phyloP scores from a whole-genome alignment of 2,113 vertebrate genomes.

The Mormyrus lacerda region DNA sequence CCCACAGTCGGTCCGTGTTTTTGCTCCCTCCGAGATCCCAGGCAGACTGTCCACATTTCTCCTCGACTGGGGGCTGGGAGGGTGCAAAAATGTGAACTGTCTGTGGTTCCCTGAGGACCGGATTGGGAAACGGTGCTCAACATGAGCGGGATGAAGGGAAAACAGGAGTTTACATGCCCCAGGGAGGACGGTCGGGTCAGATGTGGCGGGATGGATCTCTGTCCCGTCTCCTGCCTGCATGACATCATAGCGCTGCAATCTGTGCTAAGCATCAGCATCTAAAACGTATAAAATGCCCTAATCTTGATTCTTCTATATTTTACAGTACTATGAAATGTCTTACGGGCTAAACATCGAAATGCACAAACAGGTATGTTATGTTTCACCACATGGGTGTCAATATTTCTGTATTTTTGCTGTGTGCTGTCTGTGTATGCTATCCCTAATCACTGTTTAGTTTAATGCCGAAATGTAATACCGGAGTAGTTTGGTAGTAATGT shows the following conservation, averaged over 20 bases:
- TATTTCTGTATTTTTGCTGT: not conserved
- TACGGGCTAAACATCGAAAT: conserved; percentile 24
- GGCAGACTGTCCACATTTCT: too few relatives aligned
- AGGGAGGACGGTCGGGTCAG: not conserved
- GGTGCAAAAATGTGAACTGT: too few relatives aligned
- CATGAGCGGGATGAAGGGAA: not conserved
- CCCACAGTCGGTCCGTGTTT: too few relatives aligned
- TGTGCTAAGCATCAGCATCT: not conserved
- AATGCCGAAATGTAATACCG: not conserved
- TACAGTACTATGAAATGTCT: conserved; percentile 24
- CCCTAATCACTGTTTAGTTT: not conserved
- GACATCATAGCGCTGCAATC: not conserved
- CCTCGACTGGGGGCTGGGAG: too few relatives aligned
- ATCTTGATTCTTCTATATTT: not conserved
- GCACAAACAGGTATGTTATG: conserved; percentile 20
- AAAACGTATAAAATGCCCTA: not conserved
- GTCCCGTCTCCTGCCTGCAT: not conserved
- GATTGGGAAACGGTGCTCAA: too few relatives aligned
- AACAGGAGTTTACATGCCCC: not conserved
- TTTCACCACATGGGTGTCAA: not conserved
- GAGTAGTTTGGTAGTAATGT: not conserved
- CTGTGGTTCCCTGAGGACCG: too few relatives aligned
- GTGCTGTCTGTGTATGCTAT: not conserved
- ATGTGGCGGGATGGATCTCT: not conserved
- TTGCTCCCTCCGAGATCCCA: too few relatives aligned